These are phyloP conservation scores for Epizoanthus rinbou DNA, from an alignment of 92 coral and sea anemone genomes.

Conservation along the genomic window DNA sequence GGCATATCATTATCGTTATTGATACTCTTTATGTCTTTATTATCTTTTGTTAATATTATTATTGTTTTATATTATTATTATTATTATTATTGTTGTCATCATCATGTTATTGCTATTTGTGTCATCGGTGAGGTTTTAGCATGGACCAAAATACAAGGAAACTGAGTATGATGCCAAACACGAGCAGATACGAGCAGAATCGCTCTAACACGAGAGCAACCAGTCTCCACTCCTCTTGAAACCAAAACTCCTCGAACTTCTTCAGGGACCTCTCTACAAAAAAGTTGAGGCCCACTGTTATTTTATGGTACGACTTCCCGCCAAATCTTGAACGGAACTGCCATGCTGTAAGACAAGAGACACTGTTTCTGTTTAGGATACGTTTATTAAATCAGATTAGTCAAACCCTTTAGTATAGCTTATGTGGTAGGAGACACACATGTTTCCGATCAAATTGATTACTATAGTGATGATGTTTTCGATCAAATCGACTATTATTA, in stretches of 20 bases:
- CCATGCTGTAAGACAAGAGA: slow-evolving; percentile 46
- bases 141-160: slow-evolving; percentile 47
- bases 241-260: slow-evolving; percentile 65
- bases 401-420: no score
- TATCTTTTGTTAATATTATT: no score
- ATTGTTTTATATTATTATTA: no score
- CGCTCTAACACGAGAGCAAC: slow-evolving; percentile 62
- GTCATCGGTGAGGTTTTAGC: background rate
- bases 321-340: slow-evolving; percentile 63
- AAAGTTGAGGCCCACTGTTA: slow-evolving; percentile 59
- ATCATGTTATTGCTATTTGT: no score
- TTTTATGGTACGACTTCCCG: slow-evolving; percentile 60
- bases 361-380: background rate
- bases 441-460: no score
- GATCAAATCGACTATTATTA: no score
- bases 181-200: slow-evolving; percentile 53
- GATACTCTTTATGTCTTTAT: no score
- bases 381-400: no score
- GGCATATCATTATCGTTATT: no score
- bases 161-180: slow-evolving; percentile 41
- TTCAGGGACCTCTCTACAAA: slow-evolving; percentile 61
- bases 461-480: no score
- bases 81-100: no score
- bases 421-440: no score
- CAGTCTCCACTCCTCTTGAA: slow-evolving; percentile 61